Base-by-base conservation (phyloP, 1,140 invertebrate genomes). In the Ceratina calcarata region DNA sequence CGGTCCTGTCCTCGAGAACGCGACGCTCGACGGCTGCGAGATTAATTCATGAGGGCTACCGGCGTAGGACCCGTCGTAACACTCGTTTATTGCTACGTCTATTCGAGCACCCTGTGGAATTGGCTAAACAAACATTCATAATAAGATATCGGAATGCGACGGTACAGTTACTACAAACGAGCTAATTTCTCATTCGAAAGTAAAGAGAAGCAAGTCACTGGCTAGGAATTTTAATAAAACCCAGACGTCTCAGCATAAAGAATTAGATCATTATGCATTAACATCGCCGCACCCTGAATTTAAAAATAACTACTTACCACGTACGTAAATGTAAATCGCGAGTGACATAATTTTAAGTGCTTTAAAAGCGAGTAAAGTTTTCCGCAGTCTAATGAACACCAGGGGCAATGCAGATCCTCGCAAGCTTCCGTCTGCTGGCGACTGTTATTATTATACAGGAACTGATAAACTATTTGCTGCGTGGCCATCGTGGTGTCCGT, bases 381-480 rank as follows among this genome's bases (percentile, higher is more conserved):
- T 32, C 96, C 95, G 89, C 98, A 99, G 90, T 99, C 97, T 10
- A 99, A 93, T 0, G 96, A 97, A 90, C 98, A 99, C 98, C 98
- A 99, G 2, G 98, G 98, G 91, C 98, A 99, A 85, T 97, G 95
- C 16, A 98, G 94, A 93, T 99, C 98, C 87, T 98, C 96, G 57
- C 97, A 96, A 24, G 98, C 97, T 93, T 99, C 98, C 1, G 98
- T 99, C 92, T 98, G 98, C 91, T 99, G 98, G 45, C 98, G 94
- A 53, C 97, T 97, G 90, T 98, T 98, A 91, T 98, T 98, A 91
- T 98, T 98, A 89, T 98, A 99, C 78, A 98, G 95, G 93, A 99
- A 99, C 92, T 99, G 98, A 93, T 99, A 99, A 78, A 98, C 97
- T 74, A 99, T 97, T 93, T 97, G 96, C 51, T 90, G 91, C 15